These are phyloP conservation scores for Cardiocondyla obscurior DNA, from an alignment of 1,140 invertebrate genomes.

Conservation along the genomic window DNA sequence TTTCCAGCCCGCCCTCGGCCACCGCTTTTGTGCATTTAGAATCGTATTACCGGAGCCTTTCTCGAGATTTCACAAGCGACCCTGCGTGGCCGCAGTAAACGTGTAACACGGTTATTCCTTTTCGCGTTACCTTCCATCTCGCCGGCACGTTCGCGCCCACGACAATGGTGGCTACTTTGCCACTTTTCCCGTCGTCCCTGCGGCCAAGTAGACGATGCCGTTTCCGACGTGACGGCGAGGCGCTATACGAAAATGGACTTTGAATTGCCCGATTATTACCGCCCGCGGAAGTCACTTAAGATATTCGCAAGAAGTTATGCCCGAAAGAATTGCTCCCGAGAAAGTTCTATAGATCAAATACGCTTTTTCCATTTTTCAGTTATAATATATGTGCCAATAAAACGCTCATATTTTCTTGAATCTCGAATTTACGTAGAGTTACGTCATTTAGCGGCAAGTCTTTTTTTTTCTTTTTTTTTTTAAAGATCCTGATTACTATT, in stretches of 20 bases:
- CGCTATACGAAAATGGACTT: slow-evolving; percentile 77
- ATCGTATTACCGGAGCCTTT: slow-evolving; percentile 67
- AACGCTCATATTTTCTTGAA: background rate
- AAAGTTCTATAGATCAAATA: background rate
- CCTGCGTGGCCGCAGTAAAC: slow-evolving; percentile 49
- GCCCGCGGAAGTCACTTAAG: slow-evolving; percentile 50
- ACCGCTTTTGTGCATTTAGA: slow-evolving; percentile 71
- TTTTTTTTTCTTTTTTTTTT: too few relatives aligned
- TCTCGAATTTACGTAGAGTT: background rate
- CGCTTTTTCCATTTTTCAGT: background rate
- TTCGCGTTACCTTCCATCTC: slow-evolving; percentile 35
- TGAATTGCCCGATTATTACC: slow-evolving; percentile 75
- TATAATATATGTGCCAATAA: background rate
- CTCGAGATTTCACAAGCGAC: slow-evolving; percentile 14
- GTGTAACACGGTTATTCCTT: slow-evolving; percentile 65
- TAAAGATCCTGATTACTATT: too few relatives aligned
- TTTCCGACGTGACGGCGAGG: slow-evolving; percentile 33
- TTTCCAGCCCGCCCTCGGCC: background rate
- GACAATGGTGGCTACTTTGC: slow-evolving; percentile 66
- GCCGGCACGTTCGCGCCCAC: slow-evolving; percentile 53
- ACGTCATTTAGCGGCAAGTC: background rate
- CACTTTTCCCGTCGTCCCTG: slow-evolving; percentile 45
- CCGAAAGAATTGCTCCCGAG: background rate
- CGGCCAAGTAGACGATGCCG: background rate
- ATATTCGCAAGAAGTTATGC: background rate